Evolutionary conservation across 2,888 invertebrate species (phyloP).

Genomic region (Apeira syringaria): DNA sequence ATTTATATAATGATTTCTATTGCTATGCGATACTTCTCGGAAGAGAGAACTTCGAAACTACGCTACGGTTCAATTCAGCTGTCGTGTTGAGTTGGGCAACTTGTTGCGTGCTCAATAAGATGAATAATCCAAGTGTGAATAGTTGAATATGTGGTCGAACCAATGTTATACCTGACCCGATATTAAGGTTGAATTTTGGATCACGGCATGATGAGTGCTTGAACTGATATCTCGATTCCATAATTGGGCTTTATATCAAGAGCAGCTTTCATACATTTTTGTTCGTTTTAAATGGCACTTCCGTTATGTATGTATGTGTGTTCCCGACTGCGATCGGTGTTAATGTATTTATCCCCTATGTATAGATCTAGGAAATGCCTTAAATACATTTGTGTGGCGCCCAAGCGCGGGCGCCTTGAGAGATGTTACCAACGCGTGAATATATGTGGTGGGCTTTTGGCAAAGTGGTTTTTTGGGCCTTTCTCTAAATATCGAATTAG

Average conservation of each 20-base stretch:
- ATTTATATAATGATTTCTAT: constrained; percentile 1
- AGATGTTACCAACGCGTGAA: constrained; percentile 48
- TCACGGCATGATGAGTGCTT: not conserved
- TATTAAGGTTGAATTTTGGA: not conserved
- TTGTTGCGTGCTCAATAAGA: too few relatives aligned
- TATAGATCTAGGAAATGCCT: constrained; percentile 59
- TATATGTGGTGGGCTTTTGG: constrained; percentile 8
- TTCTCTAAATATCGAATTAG: not conserved
- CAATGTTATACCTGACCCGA: too few relatives aligned
- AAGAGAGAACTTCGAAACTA: constrained; percentile 4
- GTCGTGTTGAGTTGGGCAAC: too few relatives aligned
- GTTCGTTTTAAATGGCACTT: constrained; percentile 14
- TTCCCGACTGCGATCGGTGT: constrained; percentile 6
- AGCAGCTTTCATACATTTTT: constrained; percentile 17
- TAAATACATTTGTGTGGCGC: constrained; percentile 49
- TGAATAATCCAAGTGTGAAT: too few relatives aligned
- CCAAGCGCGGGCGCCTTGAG: constrained; percentile 31
- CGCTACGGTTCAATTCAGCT: not conserved
- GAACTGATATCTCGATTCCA: constrained; percentile 1
- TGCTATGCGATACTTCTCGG: constrained; percentile 1
- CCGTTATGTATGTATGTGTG: constrained; percentile 1
- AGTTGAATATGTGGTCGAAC: too few relatives aligned
- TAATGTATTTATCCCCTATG: constrained; percentile 25
- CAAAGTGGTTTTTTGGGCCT: not conserved
- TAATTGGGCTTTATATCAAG: constrained; percentile 4